A percentile compares a stretch with the other conserved stretches of the same genome.
These are phyloP conservation scores for Fragum whitleyi DNA, from an alignment of 2,888 invertebrate species.

Conservation along the genomic window DNA sequence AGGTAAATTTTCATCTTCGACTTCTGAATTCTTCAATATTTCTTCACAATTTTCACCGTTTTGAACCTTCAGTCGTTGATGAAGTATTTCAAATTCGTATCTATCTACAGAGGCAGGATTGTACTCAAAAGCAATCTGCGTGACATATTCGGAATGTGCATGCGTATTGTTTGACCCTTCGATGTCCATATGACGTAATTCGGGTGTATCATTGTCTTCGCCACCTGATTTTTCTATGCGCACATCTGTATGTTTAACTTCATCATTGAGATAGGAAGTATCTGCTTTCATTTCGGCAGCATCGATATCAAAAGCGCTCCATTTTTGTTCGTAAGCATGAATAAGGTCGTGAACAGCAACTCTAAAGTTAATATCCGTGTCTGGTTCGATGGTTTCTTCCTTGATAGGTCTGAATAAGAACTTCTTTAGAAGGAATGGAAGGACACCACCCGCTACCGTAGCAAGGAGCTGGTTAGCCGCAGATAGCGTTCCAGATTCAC, in stretches of 20 bases:
- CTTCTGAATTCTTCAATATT: too few species aligned
- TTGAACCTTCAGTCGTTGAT: background rate
- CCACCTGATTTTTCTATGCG: too few species aligned
- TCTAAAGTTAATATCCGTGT: constrained; percentile 7
- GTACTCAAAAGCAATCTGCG: background rate
- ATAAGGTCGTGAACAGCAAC: background rate
- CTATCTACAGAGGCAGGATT: background rate
- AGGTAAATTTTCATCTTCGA: too few species aligned
- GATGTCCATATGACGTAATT: too few species aligned
- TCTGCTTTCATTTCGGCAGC: background rate
- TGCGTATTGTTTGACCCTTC: background rate
- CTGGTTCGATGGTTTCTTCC: background rate
- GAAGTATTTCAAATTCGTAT: background rate
- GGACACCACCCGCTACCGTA: background rate
- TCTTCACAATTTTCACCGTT: too few species aligned
- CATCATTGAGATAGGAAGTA: too few species aligned
- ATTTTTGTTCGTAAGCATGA: background rate
- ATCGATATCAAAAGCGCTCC: background rate
- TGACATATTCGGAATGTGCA: background rate
- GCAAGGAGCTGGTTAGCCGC: background rate
- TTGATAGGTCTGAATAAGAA: background rate
- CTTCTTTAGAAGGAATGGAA: background rate
- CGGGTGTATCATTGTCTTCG: too few species aligned
- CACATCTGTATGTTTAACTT: too few species aligned
- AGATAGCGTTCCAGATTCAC: background rate